Evolutionary conservation across 2,113 vertebrate genomes (phyloP).

Genomic region (Entomyzon cyanotis): DNA sequence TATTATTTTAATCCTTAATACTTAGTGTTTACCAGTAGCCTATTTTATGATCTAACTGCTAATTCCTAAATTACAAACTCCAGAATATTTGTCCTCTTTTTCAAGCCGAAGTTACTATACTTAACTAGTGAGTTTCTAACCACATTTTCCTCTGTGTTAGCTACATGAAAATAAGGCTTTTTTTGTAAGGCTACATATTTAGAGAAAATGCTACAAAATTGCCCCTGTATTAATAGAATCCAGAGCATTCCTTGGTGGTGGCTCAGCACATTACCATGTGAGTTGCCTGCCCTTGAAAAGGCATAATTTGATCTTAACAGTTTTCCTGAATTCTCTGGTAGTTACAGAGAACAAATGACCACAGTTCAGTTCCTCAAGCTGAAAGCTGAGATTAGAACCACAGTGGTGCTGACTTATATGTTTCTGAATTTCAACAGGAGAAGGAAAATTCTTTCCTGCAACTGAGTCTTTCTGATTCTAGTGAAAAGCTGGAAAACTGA

Average conservation of each 20-base stretch:
- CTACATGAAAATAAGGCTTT: constrained; percentile 54
- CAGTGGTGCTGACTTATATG: constrained; percentile 46
- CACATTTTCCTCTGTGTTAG: constrained; percentile 47
- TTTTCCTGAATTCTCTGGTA: constrained; percentile 71
- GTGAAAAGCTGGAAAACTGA: constrained; percentile 45
- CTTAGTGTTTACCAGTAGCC: background rate
- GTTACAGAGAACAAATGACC: constrained; percentile 67
- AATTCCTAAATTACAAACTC: constrained; percentile 53
- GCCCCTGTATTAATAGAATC: constrained; percentile 72
- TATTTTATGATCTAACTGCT: constrained; percentile 44
- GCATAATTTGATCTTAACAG: constrained; percentile 68
- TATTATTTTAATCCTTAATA: background rate
- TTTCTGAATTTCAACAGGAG: constrained; percentile 49
- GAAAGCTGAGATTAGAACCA: constrained; percentile 65
- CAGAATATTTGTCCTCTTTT: constrained; percentile 34
- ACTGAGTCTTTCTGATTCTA: background rate
- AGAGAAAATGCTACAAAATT: constrained; percentile 48
- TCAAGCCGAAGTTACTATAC: constrained; percentile 35
- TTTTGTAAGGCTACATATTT: constrained; percentile 47
- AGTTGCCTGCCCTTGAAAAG: constrained; percentile 63
- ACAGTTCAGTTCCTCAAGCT: constrained; percentile 64
- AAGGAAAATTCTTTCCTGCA: constrained; percentile 27
- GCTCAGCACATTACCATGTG: constrained; percentile 56
- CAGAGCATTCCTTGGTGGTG: constrained; percentile 73
- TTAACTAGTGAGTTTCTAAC: constrained; percentile 21